These are phyloP conservation scores for Patella ulyssiponensis DNA, from an alignment of 2,888 invertebrate genomes.

Conservation along the genomic window DNA sequence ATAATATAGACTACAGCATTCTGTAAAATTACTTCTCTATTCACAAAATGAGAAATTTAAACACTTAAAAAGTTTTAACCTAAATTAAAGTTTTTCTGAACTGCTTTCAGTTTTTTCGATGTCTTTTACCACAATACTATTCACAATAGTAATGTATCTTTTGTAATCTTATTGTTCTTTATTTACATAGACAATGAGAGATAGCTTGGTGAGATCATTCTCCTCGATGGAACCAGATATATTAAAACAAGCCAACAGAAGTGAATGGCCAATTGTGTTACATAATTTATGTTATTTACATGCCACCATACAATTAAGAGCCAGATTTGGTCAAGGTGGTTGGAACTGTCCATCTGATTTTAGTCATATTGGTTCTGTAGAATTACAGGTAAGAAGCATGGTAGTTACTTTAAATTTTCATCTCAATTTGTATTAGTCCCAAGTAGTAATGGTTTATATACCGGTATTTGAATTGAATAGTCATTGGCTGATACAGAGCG, in stretches of 20 bases:
- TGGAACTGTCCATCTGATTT: slow-evolving; percentile 69
- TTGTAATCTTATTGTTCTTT: slow-evolving; percentile 14
- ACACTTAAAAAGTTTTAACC: too few species aligned
- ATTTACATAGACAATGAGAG: slow-evolving; percentile 65
- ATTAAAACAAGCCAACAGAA: slow-evolving; percentile 60
- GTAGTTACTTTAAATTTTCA: neutral
- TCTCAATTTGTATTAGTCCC: too few species aligned
- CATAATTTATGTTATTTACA: slow-evolving; percentile 72
- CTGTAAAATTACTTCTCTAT: too few species aligned
- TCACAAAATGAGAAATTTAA: too few species aligned
- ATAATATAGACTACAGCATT: neutral
- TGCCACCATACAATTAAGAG: slow-evolving; percentile 66
- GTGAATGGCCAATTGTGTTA: slow-evolving; percentile 70
- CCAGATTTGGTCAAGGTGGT: slow-evolving; percentile 67
- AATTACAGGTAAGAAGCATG: slow-evolving; percentile 53
- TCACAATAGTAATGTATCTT: neutral
- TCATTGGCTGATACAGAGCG: too few species aligned
- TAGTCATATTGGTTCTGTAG: slow-evolving; percentile 57
- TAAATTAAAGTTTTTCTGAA: too few species aligned
- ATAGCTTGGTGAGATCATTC: slow-evolving; percentile 66
- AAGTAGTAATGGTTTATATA: too few species aligned
- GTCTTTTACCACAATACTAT: too few species aligned
- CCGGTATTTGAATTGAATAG: too few species aligned
- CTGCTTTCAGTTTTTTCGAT: too few species aligned
- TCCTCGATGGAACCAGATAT: slow-evolving; percentile 67